These are phyloP conservation scores for Cossypha heuglini DNA, from an alignment of 2,797 vertebrate genomes.

Conservation along the genomic window DNA sequence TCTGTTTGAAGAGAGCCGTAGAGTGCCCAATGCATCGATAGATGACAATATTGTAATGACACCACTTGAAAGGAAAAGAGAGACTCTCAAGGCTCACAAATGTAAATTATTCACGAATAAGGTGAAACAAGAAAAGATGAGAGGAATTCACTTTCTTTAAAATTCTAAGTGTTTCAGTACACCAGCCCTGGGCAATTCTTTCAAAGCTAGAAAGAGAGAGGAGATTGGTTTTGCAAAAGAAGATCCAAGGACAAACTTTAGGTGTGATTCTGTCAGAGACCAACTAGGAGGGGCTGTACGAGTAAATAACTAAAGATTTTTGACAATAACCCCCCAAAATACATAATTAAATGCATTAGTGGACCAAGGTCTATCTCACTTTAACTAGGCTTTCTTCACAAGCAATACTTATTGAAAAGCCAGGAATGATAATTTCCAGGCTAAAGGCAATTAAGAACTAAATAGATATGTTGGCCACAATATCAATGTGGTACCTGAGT, in stretches of 20 bases:
- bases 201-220: background rate
- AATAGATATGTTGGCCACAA: background rate
- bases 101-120: slow-evolving; percentile 59
- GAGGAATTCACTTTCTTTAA: slow-evolving; percentile 35
- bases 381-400: background rate
- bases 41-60: slow-evolving; percentile 40
- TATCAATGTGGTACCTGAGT: background rate
- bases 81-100: background rate
- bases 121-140: slow-evolving; percentile 51
- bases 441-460: background rate
- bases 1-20: slow-evolving; percentile 4
- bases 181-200: background rate
- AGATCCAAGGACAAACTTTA: background rate
- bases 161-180: slow-evolving; percentile 28
- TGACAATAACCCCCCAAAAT: background rate
- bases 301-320: background rate
- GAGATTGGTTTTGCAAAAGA: slow-evolving; percentile 15
- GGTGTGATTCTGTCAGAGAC: background rate
- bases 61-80: slow-evolving; percentile 31
- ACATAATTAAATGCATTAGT: background rate
- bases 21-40: background rate
- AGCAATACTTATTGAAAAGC: background rate
- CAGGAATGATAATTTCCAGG: background rate
- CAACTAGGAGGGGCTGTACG: background rate
- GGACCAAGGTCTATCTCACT: background rate